Base-by-base conservation (phyloP, 2,113 vertebrate genomes). In the Prunella himalayana region DNA sequence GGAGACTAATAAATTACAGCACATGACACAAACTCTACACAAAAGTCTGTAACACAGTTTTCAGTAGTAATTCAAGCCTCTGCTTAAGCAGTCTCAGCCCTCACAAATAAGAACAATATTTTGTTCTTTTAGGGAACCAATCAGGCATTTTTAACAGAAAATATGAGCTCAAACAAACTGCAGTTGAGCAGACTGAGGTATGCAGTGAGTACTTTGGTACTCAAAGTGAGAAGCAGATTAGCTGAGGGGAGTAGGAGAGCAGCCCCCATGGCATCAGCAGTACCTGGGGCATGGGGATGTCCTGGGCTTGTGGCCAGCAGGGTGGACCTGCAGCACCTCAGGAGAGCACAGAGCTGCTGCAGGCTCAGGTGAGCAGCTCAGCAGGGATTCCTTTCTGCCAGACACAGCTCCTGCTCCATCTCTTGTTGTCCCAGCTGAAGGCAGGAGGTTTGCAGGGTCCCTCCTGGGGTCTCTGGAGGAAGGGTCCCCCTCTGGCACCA, bases 1-100 rank as follows among this genome's bases (percentile, higher is more conserved):
- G 35, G 78, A 94, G 93, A 71, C 49, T 39, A 76, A 79, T 56
- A 87, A 75, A 80, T 82, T 42, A 30, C 18, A 84, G 76, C 8
- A 16, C 1, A 22, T 0, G 3, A 61, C 33, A 64, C 28, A 82
- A 82, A 61, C 24, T 49, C 47, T 50, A 31, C 68, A 59, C 57
- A 50, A 2, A 90, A 56, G 18, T 78, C 68, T 84, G 56, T 78
- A 71, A 56, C 5, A 9, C 13, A 35, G 54, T 23, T 28, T 73
- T 66, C 72, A 60, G 22, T 2, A 61, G 51, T 78, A 95, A 71
- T 66, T 73, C 81, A 84, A 80, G 22, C 24, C 33, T 51, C 35
- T 61, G 15, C 82, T 56, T 64, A 47, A 84, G 78, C 39, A 61
- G 35, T 31, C 13, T 85, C 45, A 84, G 73, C 27, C 31, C 65